A percentile compares a stretch with the other conserved stretches of the same genome.
phyloP scores from a whole-genome alignment of 2,888 invertebrate species.

The Monoplex corrugatus region DNA sequence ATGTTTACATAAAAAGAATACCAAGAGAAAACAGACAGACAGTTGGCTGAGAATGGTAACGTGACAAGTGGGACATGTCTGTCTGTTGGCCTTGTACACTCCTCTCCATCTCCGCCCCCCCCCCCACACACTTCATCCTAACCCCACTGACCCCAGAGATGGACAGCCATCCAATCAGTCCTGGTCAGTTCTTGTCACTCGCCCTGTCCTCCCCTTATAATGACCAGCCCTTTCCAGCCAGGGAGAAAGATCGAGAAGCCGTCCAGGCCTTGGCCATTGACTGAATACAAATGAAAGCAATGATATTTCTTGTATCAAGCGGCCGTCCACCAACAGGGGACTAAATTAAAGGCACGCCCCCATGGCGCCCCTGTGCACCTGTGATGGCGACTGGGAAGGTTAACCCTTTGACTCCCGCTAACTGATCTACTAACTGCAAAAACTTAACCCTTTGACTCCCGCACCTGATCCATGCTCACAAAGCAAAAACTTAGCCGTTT shows the following conservation, averaged over 20 bases:
- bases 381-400: background rate
- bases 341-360: conserved; percentile 40
- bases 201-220: background rate
- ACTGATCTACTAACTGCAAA: too few relatives aligned
- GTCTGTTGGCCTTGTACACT: too few relatives aligned
- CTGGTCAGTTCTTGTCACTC: background rate
- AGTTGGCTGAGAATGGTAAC: too few relatives aligned
- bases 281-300: conserved; percentile 48
- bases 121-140: too few relatives aligned
- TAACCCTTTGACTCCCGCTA: background rate
- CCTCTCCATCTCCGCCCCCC: background rate
- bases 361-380: too few relatives aligned
- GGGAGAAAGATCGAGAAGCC: conserved; percentile 21
- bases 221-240: conserved; percentile 22
- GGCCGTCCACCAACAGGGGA: conserved; percentile 40
- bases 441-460: too few relatives aligned
- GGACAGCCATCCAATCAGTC: conserved; percentile 31
- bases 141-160: background rate
- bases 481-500: too few relatives aligned
- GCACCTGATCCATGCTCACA: too few relatives aligned
- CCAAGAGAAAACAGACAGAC: too few relatives aligned
- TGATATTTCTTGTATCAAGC: conserved; percentile 47
- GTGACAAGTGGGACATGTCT: too few relatives aligned
- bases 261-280: conserved; percentile 25
- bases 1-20: too few relatives aligned